Evolutionary conservation across 2,888 invertebrate genomes (phyloP).

Genomic region (Plebejus anna): DNA sequence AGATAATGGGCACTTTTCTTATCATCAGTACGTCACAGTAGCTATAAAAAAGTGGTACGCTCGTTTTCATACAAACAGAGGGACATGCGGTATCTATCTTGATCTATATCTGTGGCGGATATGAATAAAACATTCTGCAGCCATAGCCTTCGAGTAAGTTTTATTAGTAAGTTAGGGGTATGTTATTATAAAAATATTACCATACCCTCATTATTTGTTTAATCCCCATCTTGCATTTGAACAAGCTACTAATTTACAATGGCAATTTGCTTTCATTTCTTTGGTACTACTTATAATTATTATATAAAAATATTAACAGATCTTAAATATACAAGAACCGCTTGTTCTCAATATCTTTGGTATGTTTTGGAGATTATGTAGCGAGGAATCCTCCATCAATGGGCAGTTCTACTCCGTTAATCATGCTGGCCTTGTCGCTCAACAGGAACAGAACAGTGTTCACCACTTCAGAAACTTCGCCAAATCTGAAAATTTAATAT

Average conservation of each 20-base stretch:
- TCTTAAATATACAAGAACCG: slow-evolving; percentile 33
- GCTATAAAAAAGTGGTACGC: no score
- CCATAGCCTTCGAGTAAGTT: background rate
- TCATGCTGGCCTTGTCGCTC: slow-evolving; percentile 85
- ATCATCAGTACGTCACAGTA: no score
- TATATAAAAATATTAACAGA: slow-evolving; percentile 39
- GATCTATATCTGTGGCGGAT: no score
- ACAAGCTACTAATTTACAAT: slow-evolving; percentile 7
- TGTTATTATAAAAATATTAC: background rate
- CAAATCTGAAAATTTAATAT: slow-evolving; percentile 56
- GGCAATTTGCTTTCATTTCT: slow-evolving; percentile 34
- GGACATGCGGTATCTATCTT: no score
- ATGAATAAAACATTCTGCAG: no score
- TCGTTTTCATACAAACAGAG: no score
- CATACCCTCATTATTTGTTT: background rate
- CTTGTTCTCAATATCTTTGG: slow-evolving; percentile 13
- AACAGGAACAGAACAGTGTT: slow-evolving; percentile 85
- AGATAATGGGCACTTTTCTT: no score
- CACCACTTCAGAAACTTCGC: slow-evolving; percentile 88
- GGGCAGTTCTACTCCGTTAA: slow-evolving; percentile 84
- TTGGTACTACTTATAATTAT: slow-evolving; percentile 38
- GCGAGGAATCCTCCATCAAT: slow-evolving; percentile 89
- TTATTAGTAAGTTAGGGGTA: background rate
- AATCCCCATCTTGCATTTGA: background rate
- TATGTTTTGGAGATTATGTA: slow-evolving; percentile 50